Evolutionary conservation across 2,113 vertebrate species (phyloP), one percentile per base, ranked within the genome.

Genomic region (Eclectus roratus): DNA sequence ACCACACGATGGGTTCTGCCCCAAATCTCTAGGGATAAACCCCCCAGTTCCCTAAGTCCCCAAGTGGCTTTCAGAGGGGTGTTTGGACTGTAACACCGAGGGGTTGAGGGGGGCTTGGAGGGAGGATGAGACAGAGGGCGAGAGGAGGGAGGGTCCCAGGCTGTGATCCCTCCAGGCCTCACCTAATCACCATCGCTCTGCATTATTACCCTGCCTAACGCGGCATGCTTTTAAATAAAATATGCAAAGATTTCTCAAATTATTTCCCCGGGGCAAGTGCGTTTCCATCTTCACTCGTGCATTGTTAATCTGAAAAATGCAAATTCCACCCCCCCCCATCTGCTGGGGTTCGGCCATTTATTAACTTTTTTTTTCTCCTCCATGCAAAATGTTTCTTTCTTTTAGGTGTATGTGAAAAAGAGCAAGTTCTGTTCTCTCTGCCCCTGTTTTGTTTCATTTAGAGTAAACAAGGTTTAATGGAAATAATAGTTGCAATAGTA

Each of bases 181-280:
- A 97, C 96, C 98, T 98, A 98, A 98, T 98, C 96, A 90, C 97
- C 95, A 94, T 94, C 90, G 92, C 96, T 98, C 97, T 94, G 98
- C 98, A 92, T 98, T 98, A 98, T 98, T 98, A 98, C 97, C 97
- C 96, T 97, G 94, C 98, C 97, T 98, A 98, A 98, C 86, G 89
- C 88, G 71, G 96, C 96, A 94, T 97, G 97, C 98, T 98, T 98
- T 98, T 98, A 98, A 98, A 98, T 98, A 98, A 98, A 98, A 98
- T 98, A 98, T 98, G 98, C 98, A 98, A 98, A 98, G 97, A 98
- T 98, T 98, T 97, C 96, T 98, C 97, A 97, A 98, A 98, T 98
- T 96, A 98, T 98, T 98, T 98, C 98, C 98, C 94, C 74, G 97
- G 95, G 97, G 96, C 95, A 52, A 92, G 97, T 87, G 88, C 97